Evolutionary conservation across 1,140 invertebrate species (phyloP).

Genomic region (Drosophila orena): DNA sequence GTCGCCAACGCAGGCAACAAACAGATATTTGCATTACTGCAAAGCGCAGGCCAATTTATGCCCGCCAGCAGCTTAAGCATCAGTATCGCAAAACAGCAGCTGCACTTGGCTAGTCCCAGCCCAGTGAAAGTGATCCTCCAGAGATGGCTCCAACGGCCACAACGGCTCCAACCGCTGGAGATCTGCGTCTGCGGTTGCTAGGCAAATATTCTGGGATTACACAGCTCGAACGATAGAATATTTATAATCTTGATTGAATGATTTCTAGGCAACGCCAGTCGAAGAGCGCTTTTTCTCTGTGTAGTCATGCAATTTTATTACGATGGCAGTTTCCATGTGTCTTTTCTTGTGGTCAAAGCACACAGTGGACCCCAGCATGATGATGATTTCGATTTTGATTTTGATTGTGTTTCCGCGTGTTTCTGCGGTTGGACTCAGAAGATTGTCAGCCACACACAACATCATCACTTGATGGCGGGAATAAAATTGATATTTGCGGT

Average conservation of each 20-base stretch:
- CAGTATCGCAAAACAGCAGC: conserved; percentile 17
- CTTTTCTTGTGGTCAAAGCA: conserved; percentile 61
- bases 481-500: conserved; percentile 82
- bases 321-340: conserved; percentile 62
- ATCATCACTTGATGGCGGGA: conserved; percentile 49
- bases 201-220: conserved; percentile 15
- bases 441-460: conserved; percentile 36
- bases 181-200: conserved; percentile 25
- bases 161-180: conserved; percentile 1
- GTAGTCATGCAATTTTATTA: conserved; percentile 65
- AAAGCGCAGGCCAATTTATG: conserved; percentile 78
- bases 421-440: conserved; percentile 25
- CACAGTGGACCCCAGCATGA: conserved; percentile 18
- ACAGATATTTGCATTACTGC: conserved; percentile 82
- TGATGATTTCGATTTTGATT: conserved; percentile 59
- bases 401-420: conserved; percentile 60
- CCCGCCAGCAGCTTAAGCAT: conserved; percentile 63
- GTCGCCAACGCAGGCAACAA: conserved; percentile 69
- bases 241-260: too few species aligned
- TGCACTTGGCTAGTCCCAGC: background rate
- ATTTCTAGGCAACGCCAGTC: too few species aligned
- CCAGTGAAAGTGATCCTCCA: conserved; percentile 70
- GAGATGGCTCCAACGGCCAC: conserved; percentile 11
- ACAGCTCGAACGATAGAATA: background rate
- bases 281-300: conserved; percentile 14